These are phyloP conservation scores for Eolophus roseicapilla DNA, from an alignment of 2,113 vertebrate genomes.

Conservation along the genomic window DNA sequence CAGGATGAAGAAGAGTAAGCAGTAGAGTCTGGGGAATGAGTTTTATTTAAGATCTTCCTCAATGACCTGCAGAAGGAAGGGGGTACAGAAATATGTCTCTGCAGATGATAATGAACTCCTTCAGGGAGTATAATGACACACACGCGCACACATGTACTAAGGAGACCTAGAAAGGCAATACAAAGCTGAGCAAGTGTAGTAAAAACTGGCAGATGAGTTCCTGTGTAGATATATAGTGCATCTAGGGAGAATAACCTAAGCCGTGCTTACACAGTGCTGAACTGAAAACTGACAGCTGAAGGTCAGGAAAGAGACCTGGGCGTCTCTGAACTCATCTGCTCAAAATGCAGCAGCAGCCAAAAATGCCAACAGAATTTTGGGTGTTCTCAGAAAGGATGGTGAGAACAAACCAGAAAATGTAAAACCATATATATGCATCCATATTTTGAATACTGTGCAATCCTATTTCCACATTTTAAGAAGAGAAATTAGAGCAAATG, in stretches of 20 bases:
- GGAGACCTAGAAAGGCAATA: not conserved
- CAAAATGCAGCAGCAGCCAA: not conserved
- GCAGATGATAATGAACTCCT: not conserved
- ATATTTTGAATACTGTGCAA: not conserved
- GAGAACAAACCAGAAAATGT: not conserved
- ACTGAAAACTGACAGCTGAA: not conserved
- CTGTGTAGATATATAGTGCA: not conserved
- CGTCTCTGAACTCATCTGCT: not conserved
- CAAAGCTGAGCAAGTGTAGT: rapidly evolving
- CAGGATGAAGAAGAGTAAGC: not conserved
- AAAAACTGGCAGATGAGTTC: not conserved
- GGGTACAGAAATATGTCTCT: not conserved
- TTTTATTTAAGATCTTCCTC: not conserved
- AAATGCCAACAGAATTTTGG: not conserved
- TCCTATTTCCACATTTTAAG: not conserved
- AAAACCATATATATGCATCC: not conserved
- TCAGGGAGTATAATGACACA: not conserved
- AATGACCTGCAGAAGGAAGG: not conserved
- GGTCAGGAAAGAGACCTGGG: not conserved
- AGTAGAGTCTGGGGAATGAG: not conserved
- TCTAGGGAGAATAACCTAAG: not conserved
- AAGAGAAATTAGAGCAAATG: not conserved
- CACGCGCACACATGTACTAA: not conserved
- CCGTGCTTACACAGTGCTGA: not conserved
- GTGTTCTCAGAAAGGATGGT: not conserved